phyloP scores from a whole-genome alignment of 1,140 invertebrate genomes.

The Brachionus calyciflorus region DNA sequence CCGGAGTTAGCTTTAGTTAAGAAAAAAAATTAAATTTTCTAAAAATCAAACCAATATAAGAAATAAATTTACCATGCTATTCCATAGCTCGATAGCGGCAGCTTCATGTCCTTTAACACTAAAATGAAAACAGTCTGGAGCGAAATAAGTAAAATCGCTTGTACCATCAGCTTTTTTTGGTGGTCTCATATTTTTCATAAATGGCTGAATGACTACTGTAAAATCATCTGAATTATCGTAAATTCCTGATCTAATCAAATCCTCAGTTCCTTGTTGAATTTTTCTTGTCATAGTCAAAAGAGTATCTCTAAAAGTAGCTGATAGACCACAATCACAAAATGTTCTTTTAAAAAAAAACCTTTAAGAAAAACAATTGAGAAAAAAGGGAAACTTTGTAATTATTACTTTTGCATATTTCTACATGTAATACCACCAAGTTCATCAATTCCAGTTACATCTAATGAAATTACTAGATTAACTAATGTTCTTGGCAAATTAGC shows the following conservation, averaged over 20 bases:
- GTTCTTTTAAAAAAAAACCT: slow-evolving; percentile 22
- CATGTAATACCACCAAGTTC: slow-evolving; percentile 10
- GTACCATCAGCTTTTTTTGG: slow-evolving; percentile 17
- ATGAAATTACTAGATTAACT: slow-evolving; percentile 72
- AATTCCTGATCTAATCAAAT: slow-evolving; percentile 57
- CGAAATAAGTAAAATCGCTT: slow-evolving; percentile 23
- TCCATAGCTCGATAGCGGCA: slow-evolving; percentile 41
- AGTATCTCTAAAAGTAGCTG: background rate
- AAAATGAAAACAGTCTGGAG: slow-evolving; percentile 47
- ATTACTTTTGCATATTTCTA: slow-evolving; percentile 41
- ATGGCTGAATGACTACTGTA: slow-evolving; percentile 66
- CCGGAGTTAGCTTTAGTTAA: slow-evolving; percentile 4
- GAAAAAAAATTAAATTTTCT: background rate
- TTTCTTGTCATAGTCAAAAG: background rate
- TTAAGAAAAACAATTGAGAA: no score
- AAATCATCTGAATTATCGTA: slow-evolving; percentile 67
- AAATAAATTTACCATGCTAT: slow-evolving; percentile 26
- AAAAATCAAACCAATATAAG: background rate
- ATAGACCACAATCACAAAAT: slow-evolving; percentile 43
- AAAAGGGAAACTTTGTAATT: no score
- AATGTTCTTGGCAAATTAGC: slow-evolving; percentile 70
- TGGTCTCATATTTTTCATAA: slow-evolving; percentile 40
- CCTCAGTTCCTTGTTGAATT: slow-evolving; percentile 51
- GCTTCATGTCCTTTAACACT: slow-evolving; percentile 40
- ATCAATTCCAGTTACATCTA: slow-evolving; percentile 59